phyloP scores from a whole-genome alignment of 2,888 invertebrate genomes.

The Nemapogon koenigi region DNA sequence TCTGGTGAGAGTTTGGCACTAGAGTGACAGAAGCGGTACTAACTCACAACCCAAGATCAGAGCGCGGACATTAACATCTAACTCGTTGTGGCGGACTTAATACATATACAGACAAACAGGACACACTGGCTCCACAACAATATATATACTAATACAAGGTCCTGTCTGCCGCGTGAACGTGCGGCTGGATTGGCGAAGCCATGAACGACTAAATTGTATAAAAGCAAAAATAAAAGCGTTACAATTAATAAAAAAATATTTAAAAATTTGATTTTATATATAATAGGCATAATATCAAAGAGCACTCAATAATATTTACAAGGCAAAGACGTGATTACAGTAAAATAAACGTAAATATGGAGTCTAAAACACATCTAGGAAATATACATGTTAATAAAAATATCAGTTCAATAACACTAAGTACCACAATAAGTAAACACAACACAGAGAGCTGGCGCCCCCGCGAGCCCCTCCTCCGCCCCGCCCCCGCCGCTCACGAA shows the following conservation, averaged over 20 bases:
- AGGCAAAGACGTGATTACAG: constrained; percentile 1
- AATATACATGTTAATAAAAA: constrained; percentile 21
- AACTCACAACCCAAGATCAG: constrained; percentile 9
- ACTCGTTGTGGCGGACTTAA: too few species aligned
- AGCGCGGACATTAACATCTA: too few species aligned
- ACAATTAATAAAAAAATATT: neutral
- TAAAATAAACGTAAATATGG: neutral
- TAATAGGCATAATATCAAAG: constrained; percentile 2
- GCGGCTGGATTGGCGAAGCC: neutral
- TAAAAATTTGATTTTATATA: neutral
- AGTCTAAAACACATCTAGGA: constrained; percentile 3
- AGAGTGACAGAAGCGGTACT: constrained; percentile 21
- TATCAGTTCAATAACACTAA: constrained; percentile 31
- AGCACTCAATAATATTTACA: constrained; percentile 1
- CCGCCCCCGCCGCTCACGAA: constrained; percentile 23
- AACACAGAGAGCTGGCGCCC: constrained; percentile 23
- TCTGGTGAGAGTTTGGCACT: constrained; percentile 35
- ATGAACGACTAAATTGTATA: constrained; percentile 1
- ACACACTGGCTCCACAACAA: too few species aligned
- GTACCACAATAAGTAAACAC: constrained; percentile 16
- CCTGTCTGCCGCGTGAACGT: neutral
- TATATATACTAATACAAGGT: too few species aligned
- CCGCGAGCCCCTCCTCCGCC: neutral
- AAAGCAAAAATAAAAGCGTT: too few species aligned
- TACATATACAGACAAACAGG: too few species aligned